A percentile compares a stretch with the other conserved stretches of the same genome.
These are phyloP conservation scores for Bombus confusus DNA, from an alignment of 1,140 invertebrate genomes.

Conservation along the genomic window DNA sequence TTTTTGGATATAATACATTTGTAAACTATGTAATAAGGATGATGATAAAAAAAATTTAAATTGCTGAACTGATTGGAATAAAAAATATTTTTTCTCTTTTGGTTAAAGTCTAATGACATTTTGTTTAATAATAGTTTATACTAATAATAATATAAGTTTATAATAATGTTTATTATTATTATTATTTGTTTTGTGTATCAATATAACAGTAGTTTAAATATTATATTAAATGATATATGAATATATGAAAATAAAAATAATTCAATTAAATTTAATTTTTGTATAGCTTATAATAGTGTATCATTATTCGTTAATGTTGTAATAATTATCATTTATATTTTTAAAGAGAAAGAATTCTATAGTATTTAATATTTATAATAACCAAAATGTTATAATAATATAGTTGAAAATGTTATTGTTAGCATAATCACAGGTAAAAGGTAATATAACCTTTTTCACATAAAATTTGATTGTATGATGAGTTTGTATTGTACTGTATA, in stretches of 20 bases:
- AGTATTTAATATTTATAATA: background rate
- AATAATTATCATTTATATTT: background rate
- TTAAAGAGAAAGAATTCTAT: background rate
- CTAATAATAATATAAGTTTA: background rate
- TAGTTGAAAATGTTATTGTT: background rate
- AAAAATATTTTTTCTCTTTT: slow-evolving; percentile 11
- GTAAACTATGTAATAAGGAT: background rate
- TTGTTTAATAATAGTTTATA: background rate
- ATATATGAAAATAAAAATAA: background rate
- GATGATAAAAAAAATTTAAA: slow-evolving; percentile 47
- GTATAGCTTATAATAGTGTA: no score
- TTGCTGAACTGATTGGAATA: slow-evolving; percentile 63
- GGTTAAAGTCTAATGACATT: slow-evolving; percentile 6
- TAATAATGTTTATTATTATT: background rate
- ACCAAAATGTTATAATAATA: background rate
- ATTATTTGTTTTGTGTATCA: slow-evolving; percentile 1
- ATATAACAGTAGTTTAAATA: slow-evolving; percentile 4
- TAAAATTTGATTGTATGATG: slow-evolving; percentile 18
- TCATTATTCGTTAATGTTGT: background rate
- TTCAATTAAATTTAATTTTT: background rate
- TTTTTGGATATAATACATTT: no score
- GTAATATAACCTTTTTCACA: background rate
- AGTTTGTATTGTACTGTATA: slow-evolving; percentile 10
- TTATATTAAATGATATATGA: background rate
- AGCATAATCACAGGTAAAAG: background rate